A percentile compares a stretch with the other conserved stretches of the same genome.
phyloP scores from a whole-genome alignment of 2,888 invertebrate species.

The Malthinus flaveolus region DNA sequence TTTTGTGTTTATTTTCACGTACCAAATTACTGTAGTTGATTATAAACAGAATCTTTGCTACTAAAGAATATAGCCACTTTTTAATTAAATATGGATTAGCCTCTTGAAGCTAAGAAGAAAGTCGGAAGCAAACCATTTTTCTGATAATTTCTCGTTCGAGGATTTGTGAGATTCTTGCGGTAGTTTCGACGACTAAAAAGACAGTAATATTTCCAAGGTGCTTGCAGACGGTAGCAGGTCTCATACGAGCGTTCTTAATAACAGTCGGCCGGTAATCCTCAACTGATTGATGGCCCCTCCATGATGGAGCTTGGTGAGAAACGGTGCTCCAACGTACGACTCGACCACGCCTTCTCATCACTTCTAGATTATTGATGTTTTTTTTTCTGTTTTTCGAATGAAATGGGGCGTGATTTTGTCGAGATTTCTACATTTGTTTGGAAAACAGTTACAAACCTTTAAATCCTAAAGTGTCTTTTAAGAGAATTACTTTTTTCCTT shows the following conservation, averaged over 20 bases:
- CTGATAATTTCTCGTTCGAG: constrained; percentile 26
- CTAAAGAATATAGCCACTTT: constrained; percentile 6
- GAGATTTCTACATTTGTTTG: constrained; percentile 24
- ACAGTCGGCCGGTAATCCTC: constrained; percentile 53
- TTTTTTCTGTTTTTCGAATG: constrained; percentile 27
- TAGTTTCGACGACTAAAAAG: constrained; percentile 42
- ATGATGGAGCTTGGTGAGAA: constrained; percentile 44
- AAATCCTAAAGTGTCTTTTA: constrained; percentile 4
- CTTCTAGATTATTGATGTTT: constrained; percentile 45
- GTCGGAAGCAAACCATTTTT: constrained; percentile 17
- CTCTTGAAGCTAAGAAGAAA: constrained; percentile 20
- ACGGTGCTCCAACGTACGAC: constrained; percentile 30
- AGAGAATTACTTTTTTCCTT: neutral
- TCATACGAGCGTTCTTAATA: constrained; percentile 54
- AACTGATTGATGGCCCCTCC: constrained; percentile 53
- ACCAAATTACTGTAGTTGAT: constrained; percentile 5
- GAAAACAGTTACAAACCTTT: constrained; percentile 14
- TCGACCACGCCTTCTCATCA: constrained; percentile 42
- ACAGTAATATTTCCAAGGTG: constrained; percentile 49
- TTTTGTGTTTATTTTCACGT: neutral
- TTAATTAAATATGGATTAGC: constrained; percentile 33
- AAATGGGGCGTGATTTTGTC: constrained; percentile 27
- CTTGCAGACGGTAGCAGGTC: constrained; percentile 43
- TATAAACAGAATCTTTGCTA: constrained; percentile 1
- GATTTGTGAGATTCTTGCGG: constrained; percentile 39